Percentiles rank a stretch among this genome's conserved stretches.
These are phyloP conservation scores for Holotrichia oblita DNA, from an alignment of 1,140 invertebrate genomes.

Conservation along the genomic window DNA sequence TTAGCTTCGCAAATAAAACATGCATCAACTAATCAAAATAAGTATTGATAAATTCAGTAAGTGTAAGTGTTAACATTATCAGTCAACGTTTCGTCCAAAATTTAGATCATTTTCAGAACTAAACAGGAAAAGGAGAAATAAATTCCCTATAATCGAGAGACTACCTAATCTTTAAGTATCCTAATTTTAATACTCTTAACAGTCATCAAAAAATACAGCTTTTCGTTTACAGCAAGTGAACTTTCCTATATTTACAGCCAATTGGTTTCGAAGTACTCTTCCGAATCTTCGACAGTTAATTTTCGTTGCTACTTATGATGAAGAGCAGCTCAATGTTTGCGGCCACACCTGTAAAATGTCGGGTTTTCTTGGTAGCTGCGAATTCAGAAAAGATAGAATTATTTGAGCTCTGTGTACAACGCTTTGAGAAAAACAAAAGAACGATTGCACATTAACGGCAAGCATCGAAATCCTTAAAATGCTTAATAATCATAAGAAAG, in stretches of 20 bases:
- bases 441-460: neutral
- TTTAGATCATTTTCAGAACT: too few relatives aligned
- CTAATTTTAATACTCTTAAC: too few relatives aligned
- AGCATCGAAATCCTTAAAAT: conserved; percentile 1
- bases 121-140: too few relatives aligned
- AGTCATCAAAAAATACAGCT: too few relatives aligned
- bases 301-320: neutral
- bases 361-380: conserved; percentile 3
- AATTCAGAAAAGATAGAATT: conserved; percentile 17
- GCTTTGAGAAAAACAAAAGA: neutral
- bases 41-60: neutral
- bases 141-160: too few relatives aligned
- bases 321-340: neutral
- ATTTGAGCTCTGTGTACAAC: neutral
- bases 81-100: too few relatives aligned
- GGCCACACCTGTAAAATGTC: neutral
- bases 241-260: neutral
- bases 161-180: too few relatives aligned
- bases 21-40: neutral
- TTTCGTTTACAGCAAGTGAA: too few relatives aligned
- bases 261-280: neutral
- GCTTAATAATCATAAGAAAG: neutral
- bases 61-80: too few relatives aligned
- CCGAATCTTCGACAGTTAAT: neutral
- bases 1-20: neutral